A percentile compares a stretch with the other conserved stretches of the same genome.
Evolutionary conservation across 1,140 invertebrate genomes (phyloP).

Genomic region (Aphaenogaster rudis): DNA sequence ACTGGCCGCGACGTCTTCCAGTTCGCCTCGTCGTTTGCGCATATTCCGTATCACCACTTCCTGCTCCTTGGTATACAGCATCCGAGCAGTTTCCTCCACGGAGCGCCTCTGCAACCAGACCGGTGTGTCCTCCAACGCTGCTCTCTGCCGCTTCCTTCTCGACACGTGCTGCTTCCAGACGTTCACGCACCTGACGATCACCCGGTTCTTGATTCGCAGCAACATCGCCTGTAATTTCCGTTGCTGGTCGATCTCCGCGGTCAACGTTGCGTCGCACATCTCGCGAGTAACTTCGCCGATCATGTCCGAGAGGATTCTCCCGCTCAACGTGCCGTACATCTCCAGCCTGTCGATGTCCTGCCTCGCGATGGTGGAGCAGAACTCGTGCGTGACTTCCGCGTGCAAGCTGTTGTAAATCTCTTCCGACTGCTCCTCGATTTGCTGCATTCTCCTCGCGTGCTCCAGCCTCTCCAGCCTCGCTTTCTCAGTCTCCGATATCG

Average conservation of each 20-base stretch:
- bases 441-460: constrained; percentile 79
- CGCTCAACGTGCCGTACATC: constrained; percentile 68
- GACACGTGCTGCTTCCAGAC: constrained; percentile 83
- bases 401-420: constrained; percentile 82
- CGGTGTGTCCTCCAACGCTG: constrained; percentile 88
- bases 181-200: constrained; percentile 86
- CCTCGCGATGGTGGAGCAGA: constrained; percentile 80
- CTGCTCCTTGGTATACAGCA: constrained; percentile 86
- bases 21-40: constrained; percentile 66
- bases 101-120: constrained; percentile 88
- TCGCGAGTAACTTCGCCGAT: constrained; percentile 79
- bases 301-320: constrained; percentile 78
- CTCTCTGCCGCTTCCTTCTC: constrained; percentile 82
- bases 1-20: background rate
- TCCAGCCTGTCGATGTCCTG: constrained; percentile 81
- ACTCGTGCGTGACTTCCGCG: constrained; percentile 83
- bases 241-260: constrained; percentile 75
- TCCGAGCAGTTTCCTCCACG: constrained; percentile 86
- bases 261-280: constrained; percentile 71
- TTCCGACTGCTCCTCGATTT: constrained; percentile 76
- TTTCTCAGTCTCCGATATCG: constrained; percentile 49
- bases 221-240: constrained; percentile 77
- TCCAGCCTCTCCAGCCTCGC: constrained; percentile 73
- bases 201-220: constrained; percentile 72
- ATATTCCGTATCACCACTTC: constrained; percentile 87